Percentiles rank a stretch among this genome's conserved stretches.
phyloP scores from a whole-genome alignment of 1,140 invertebrate species.

The Luehdorfia chinensis region DNA sequence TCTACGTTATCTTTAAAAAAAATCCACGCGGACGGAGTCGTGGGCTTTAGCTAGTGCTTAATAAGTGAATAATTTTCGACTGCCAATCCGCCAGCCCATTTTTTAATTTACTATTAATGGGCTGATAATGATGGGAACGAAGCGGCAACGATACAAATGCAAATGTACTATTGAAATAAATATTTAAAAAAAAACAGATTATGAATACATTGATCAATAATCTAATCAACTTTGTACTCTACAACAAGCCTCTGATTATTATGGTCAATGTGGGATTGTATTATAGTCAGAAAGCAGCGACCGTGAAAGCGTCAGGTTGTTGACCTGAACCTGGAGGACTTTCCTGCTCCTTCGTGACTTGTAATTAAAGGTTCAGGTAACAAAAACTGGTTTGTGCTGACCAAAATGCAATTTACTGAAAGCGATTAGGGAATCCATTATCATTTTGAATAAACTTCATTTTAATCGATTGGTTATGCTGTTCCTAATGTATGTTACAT shows the following conservation, averaged over 20 bases:
- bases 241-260: background rate
- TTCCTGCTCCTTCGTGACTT: slow-evolving; percentile 5
- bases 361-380: slow-evolving; percentile 11
- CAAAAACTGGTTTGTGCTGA: slow-evolving; percentile 8
- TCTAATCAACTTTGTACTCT: too few relatives aligned
- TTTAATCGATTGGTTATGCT: too few relatives aligned
- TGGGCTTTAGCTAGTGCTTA: too few relatives aligned
- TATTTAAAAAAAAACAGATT: background rate
- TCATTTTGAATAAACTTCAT: background rate
- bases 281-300: slow-evolving; percentile 8
- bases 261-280: background rate
- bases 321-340: slow-evolving; percentile 14
- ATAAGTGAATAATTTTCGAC: too few relatives aligned
- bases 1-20: too few relatives aligned
- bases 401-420: slow-evolving; percentile 5
- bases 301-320: slow-evolving; percentile 1
- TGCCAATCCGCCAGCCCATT: too few relatives aligned
- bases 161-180: background rate
- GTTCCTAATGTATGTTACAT: too few relatives aligned
- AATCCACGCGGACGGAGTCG: too few relatives aligned
- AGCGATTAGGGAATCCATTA: background rate
- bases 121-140: too few relatives aligned
- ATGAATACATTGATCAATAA: background rate
- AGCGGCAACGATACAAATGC: too few relatives aligned
- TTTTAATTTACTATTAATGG: too few relatives aligned